Percentiles rank a stretch among this genome's conserved stretches.
These are phyloP conservation scores for Pituophis catenifer DNA, from an alignment of 2,113 vertebrate species.

Conservation along the genomic window DNA sequence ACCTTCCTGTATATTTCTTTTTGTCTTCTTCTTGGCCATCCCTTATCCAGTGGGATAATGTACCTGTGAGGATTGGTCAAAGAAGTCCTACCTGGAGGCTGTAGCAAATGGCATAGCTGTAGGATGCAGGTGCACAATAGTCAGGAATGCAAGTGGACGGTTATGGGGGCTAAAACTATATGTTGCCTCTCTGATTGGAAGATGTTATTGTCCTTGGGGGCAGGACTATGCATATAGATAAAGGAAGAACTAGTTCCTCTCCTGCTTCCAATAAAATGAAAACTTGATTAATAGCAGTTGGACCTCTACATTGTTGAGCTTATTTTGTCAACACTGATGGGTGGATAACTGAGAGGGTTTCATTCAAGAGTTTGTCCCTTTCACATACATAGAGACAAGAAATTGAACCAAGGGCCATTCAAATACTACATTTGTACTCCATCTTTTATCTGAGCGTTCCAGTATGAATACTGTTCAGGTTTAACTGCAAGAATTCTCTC, in stretches of 20 bases:
- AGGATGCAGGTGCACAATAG: neutral
- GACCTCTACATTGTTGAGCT: neutral
- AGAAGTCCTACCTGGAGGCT: neutral
- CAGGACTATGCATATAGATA: neutral
- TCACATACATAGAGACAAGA: neutral
- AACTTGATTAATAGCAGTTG: neutral
- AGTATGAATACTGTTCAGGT: neutral
- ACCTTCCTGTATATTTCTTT: neutral
- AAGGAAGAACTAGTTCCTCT: neutral
- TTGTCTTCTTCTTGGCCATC: too few species aligned
- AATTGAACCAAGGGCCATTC: neutral
- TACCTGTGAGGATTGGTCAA: neutral
- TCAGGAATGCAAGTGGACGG: neutral
- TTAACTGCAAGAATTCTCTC: neutral
- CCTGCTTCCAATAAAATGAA: neutral
- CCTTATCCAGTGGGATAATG: neutral
- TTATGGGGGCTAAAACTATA: neutral
- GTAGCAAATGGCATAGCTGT: too few species aligned
- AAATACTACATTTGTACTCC: neutral
- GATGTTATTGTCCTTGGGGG: neutral
- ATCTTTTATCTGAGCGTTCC: neutral
- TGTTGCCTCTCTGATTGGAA: neutral
- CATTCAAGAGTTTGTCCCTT: neutral
- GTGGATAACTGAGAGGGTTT: neutral
- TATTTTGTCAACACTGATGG: neutral